Percentiles rank a stretch among this genome's conserved stretches.
Evolutionary conservation across 1,140 invertebrate genomes (phyloP).

Genomic region (Babylonia areolata): DNA sequence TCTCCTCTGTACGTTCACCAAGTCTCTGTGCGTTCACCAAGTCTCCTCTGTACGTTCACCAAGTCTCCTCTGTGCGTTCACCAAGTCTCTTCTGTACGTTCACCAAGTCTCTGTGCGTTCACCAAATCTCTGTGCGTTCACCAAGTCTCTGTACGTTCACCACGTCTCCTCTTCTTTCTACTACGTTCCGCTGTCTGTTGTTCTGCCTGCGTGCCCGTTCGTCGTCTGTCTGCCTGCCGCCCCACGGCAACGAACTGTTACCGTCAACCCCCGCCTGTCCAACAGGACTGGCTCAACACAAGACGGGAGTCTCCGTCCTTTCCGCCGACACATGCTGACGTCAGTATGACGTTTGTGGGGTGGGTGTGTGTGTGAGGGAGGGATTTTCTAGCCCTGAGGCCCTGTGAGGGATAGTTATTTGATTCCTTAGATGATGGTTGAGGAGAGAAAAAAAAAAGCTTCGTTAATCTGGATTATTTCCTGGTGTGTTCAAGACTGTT

Average conservation of each 20-base stretch:
- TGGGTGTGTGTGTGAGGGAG: too few relatives aligned
- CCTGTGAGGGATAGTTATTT: slow-evolving; percentile 9
- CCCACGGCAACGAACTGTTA: neutral
- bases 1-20: too few relatives aligned
- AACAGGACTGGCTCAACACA: slow-evolving; percentile 11
- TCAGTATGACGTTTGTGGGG: slow-evolving; percentile 11
- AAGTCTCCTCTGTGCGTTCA: too few relatives aligned
- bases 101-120: too few relatives aligned
- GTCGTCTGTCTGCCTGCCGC: slow-evolving; percentile 12
- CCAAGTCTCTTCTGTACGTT: too few relatives aligned
- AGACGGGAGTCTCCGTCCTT: neutral
- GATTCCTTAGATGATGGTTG: neutral
- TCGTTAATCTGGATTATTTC: neutral
- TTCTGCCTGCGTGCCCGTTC: too few relatives aligned
- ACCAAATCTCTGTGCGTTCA: too few relatives aligned
- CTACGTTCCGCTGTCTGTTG: too few relatives aligned
- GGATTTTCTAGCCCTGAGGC: slow-evolving; percentile 19
- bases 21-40: too few relatives aligned
- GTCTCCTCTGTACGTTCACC: too few relatives aligned
- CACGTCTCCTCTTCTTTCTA: too few relatives aligned
- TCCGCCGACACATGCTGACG: neutral
- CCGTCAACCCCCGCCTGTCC: neutral
- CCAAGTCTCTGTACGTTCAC: too few relatives aligned
- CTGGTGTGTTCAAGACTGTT: neutral
- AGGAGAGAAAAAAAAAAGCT: neutral